Evolutionary conservation across 2,113 vertebrate genomes (phyloP).

Genomic region (Mohoua ochrocephala): DNA sequence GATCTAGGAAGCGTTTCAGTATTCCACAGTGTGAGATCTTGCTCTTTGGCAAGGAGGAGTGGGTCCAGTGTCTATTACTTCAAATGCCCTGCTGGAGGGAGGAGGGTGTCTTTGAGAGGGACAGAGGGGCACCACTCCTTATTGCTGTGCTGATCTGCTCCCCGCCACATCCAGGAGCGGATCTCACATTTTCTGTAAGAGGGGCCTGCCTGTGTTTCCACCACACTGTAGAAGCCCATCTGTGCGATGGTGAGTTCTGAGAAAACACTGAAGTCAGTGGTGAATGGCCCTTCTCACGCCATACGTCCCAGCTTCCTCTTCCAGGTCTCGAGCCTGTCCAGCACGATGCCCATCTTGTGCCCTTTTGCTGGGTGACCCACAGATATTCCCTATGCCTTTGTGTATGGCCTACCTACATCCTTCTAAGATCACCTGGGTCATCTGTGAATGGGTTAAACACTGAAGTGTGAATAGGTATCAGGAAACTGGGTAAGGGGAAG

Average conservation of each 20-base stretch:
- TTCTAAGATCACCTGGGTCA: background rate
- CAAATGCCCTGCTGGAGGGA: background rate
- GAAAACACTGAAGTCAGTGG: background rate
- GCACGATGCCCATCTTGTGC: background rate
- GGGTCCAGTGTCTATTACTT: background rate
- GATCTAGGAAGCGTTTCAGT: background rate
- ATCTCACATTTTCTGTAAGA: background rate
- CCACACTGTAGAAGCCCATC: background rate
- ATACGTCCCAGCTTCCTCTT: background rate
- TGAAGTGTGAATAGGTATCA: background rate
- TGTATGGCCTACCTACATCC: background rate
- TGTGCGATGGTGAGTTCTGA: background rate
- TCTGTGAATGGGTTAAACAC: background rate
- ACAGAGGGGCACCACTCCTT: background rate
- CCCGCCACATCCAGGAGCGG: background rate
- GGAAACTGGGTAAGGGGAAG: background rate
- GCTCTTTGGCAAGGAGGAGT: background rate
- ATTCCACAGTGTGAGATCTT: background rate
- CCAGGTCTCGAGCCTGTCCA: background rate
- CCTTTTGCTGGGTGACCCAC: accelerated
- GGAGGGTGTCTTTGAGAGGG: background rate
- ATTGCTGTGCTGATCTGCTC: background rate
- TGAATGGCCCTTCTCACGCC: background rate
- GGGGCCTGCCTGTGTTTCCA: background rate
- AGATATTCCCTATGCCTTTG: background rate